phyloP scores from a whole-genome alignment of 2,113 vertebrate species.

The Charadrius vociferus region DNA sequence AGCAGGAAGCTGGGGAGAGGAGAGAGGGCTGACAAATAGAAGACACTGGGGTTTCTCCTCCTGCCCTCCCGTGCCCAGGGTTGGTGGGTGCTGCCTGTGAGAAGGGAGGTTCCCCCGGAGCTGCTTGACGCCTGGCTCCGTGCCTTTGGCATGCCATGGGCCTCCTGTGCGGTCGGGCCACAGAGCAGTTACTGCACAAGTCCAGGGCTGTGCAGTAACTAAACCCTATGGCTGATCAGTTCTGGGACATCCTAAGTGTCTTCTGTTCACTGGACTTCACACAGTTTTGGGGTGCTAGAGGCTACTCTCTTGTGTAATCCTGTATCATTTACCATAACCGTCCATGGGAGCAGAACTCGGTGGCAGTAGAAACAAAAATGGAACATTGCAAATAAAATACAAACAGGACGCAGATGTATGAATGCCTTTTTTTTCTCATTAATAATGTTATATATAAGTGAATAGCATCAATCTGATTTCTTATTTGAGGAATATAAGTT shows the following conservation, averaged over 20 bases:
- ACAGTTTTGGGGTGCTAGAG: background rate
- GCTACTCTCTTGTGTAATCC: background rate
- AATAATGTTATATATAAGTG: background rate
- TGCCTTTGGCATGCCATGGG: too few species aligned
- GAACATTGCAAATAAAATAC: background rate
- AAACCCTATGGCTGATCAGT: background rate
- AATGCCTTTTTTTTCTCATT: background rate
- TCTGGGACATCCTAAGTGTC: background rate
- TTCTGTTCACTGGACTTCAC: accelerated
- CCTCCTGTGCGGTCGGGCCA: background rate
- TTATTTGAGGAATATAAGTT: background rate
- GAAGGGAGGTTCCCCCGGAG: background rate
- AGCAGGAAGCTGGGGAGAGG: background rate
- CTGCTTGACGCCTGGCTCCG: accelerated
- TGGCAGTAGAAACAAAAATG: background rate
- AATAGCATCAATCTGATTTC: background rate
- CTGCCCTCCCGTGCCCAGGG: accelerated
- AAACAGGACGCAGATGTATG: background rate
- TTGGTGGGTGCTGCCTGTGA: background rate
- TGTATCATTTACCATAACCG: background rate
- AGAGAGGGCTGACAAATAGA: background rate
- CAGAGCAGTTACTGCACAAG: accelerated
- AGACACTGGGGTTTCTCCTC: background rate
- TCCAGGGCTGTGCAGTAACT: background rate
- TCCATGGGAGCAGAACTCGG: accelerated